Evolutionary conservation across 2,888 invertebrate species (phyloP).

Genomic region (Tetanocera ferruginea): DNA sequence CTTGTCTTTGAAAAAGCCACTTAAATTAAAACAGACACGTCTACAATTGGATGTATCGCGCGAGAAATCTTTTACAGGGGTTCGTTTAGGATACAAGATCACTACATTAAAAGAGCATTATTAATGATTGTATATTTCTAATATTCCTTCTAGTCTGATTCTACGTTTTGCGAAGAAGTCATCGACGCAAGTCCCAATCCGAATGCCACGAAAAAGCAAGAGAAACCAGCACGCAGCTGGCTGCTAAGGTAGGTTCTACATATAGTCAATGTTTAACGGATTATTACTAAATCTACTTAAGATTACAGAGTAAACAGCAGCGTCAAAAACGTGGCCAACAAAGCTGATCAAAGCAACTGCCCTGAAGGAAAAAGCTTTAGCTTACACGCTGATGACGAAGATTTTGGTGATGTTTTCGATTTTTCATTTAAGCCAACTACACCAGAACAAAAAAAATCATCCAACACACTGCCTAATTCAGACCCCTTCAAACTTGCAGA

Average conservation of each 20-base stretch:
- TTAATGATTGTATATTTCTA: neutral
- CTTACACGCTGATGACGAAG: slow-evolving; percentile 53
- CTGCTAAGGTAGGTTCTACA: slow-evolving; percentile 53
- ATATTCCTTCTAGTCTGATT: slow-evolving; percentile 31
- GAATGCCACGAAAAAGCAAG: slow-evolving; percentile 47
- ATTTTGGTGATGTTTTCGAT: slow-evolving; percentile 32
- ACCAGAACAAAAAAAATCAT: neutral
- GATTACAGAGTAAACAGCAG: slow-evolving; percentile 57
- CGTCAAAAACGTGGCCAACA: slow-evolving; percentile 40
- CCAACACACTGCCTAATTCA: neutral
- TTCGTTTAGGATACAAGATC: slow-evolving; percentile 13
- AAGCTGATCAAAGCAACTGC: slow-evolving; percentile 19
- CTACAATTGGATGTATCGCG: slow-evolving; percentile 52
- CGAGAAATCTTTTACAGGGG: slow-evolving; percentile 33
- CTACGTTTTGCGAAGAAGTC: slow-evolving; percentile 55
- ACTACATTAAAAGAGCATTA: neutral
- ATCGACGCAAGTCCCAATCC: slow-evolving; percentile 62
- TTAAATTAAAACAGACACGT: slow-evolving; percentile 57
- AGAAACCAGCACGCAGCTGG: slow-evolving; percentile 53
- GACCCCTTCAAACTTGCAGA: neutral
- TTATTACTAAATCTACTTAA: slow-evolving; percentile 46
- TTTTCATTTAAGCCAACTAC: neutral
- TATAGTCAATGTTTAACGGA: neutral
- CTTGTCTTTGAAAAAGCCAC: slow-evolving; percentile 51
- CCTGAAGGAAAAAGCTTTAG: slow-evolving; percentile 33